phyloP scores from a whole-genome alignment of 2,797 vertebrate genomes.

The Eulemur coronatus region DNA sequence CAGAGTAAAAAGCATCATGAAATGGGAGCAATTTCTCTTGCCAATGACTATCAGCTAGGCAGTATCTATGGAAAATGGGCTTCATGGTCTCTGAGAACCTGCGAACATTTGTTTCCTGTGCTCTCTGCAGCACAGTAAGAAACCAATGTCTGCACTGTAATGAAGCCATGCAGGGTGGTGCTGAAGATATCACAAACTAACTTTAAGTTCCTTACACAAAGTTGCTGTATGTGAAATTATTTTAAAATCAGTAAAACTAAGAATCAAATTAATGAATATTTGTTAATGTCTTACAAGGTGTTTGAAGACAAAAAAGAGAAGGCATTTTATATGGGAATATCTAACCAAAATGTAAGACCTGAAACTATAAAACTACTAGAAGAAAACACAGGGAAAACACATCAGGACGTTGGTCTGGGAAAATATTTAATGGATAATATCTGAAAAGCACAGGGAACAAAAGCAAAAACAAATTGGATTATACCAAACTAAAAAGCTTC shows the following conservation, averaged over 20 bases:
- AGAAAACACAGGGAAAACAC: not conserved
- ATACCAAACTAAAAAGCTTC: not conserved
- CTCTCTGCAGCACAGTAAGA: not conserved
- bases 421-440: not conserved
- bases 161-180: not conserved
- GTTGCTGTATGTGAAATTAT: not conserved
- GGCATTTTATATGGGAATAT: not conserved
- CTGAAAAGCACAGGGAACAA: not conserved
- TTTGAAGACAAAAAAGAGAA: not conserved
- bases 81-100: not conserved
- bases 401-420: not conserved
- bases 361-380: not conserved
- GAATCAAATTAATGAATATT: not conserved
- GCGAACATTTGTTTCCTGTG: not conserved
- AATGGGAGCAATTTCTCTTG: not conserved
- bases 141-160: not conserved
- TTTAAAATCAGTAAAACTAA: not conserved
- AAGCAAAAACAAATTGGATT: not conserved
- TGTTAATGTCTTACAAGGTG: not conserved
- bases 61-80: no score
- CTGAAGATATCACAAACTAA: not conserved
- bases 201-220: not conserved
- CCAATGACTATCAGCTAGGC: not conserved
- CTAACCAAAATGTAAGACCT: not conserved
- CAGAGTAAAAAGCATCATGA: not conserved